Percentiles rank a stretch among this genome's conserved stretches.
phyloP scores from a whole-genome alignment of 2,888 invertebrate genomes.

The Tinea pellionella region DNA sequence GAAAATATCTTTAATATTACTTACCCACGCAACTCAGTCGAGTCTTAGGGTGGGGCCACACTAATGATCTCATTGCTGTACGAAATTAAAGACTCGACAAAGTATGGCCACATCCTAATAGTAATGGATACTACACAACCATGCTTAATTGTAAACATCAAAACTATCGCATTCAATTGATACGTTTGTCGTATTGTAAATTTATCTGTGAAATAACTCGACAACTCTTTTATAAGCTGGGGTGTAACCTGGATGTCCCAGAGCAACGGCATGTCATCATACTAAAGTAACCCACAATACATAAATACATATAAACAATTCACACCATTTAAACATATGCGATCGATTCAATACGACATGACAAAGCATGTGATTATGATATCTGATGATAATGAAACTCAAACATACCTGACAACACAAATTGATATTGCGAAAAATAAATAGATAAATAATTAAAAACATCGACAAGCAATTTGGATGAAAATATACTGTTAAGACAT shows the following conservation, averaged over 20 bases:
- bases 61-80: neutral
- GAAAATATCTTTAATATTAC: slow-evolving; percentile 11
- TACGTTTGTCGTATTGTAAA: slow-evolving; percentile 38
- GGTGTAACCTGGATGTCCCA: slow-evolving; percentile 64
- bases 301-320: slow-evolving; percentile 45
- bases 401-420: slow-evolving; percentile 35
- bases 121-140: slow-evolving; percentile 33
- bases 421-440: slow-evolving; percentile 20
- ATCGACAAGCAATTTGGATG: slow-evolving; percentile 64
- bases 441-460: slow-evolving; percentile 45
- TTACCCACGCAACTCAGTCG: slow-evolving; percentile 6
- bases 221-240: slow-evolving; percentile 35
- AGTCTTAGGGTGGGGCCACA: neutral
- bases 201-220: slow-evolving; percentile 56
- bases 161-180: slow-evolving; percentile 42
- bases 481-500: slow-evolving; percentile 52
- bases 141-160: slow-evolving; percentile 52
- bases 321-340: slow-evolving; percentile 57
- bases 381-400: slow-evolving; percentile 38
- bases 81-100: neutral
- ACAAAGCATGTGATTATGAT: slow-evolving; percentile 33
- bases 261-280: slow-evolving; percentile 48
- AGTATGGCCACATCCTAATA: neutral
- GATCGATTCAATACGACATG: slow-evolving; percentile 41
- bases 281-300: slow-evolving; percentile 53